These are phyloP conservation scores for Epicauta chinensis DNA, from an alignment of 1,140 invertebrate genomes.

Conservation along the genomic window DNA sequence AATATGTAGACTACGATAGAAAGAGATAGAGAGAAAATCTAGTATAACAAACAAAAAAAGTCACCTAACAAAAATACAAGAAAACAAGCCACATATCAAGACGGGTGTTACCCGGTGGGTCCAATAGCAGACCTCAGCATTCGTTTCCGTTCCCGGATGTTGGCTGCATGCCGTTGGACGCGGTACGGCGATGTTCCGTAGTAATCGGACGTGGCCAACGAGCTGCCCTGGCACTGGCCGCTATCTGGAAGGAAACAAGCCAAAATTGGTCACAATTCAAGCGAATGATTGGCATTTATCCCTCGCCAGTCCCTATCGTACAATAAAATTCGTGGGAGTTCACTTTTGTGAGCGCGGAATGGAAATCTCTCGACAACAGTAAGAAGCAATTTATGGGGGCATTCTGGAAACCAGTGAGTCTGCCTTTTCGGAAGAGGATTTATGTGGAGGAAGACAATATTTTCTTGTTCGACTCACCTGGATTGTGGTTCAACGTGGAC, in stretches of 20 bases:
- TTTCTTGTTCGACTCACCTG: constrained; percentile 23
- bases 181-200: constrained; percentile 73
- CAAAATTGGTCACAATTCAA: background rate
- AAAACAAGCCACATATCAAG: constrained; percentile 32
- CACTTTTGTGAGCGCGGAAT: too few species aligned
- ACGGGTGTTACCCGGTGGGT: constrained; percentile 57
- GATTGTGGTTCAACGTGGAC: constrained; percentile 36
- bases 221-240: constrained; percentile 40
- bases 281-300: too few species aligned
- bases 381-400: too few species aligned
- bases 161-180: constrained; percentile 83
- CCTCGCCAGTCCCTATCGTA: too few species aligned
- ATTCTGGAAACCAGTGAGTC: too few species aligned
- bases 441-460: too few species aligned
- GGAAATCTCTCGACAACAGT: too few species aligned
- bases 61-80: constrained; percentile 24
- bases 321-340: too few species aligned
- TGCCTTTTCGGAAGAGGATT: too few species aligned
- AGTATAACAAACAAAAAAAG: constrained; percentile 17
- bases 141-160: constrained; percentile 88
- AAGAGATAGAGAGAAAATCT: background rate
- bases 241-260: constrained; percentile 34
- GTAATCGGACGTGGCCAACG: constrained; percentile 43
- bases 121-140: constrained; percentile 86
- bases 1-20: too few species aligned